These are phyloP conservation scores for Torymus aiolomorphi DNA, from an alignment of 2,888 invertebrate genomes.

Conservation along the genomic window DNA sequence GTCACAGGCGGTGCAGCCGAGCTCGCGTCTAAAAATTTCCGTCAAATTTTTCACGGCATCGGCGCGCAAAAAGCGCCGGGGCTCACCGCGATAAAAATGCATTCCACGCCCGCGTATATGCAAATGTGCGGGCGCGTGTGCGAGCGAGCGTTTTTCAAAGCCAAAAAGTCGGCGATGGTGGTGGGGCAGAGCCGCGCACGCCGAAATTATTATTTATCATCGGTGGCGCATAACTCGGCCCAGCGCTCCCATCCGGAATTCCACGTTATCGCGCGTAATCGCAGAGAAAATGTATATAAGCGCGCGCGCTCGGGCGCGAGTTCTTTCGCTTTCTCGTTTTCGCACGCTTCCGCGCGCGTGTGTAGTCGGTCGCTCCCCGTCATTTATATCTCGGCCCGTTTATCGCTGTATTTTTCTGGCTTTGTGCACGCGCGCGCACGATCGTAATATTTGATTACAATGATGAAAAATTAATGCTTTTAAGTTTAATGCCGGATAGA, in stretches of 20 bases:
- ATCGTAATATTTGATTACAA: too few species aligned
- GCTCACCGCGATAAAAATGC: slow-evolving; percentile 22
- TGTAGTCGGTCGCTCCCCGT: too few species aligned
- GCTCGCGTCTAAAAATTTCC: too few species aligned
- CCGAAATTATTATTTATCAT: slow-evolving; percentile 47
- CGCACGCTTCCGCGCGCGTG: neutral
- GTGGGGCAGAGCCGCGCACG: neutral
- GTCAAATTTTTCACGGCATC: slow-evolving; percentile 2
- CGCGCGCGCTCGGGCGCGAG: neutral
- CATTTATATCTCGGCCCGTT: too few species aligned
- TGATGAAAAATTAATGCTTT: too few species aligned
- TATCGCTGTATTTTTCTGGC: too few species aligned
- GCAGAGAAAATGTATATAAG: slow-evolving; percentile 25
- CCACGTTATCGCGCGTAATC: slow-evolving; percentile 26
- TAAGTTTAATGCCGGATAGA: too few species aligned
- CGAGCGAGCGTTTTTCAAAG: neutral
- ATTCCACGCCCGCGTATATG: slow-evolving; percentile 22
- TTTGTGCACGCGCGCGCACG: too few species aligned
- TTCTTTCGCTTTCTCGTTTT: neutral
- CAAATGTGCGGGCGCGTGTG: neutral
- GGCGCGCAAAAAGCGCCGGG: neutral
- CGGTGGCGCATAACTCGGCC: neutral
- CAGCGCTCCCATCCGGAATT: neutral
- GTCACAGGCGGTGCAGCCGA: neutral
- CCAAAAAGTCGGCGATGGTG: neutral